Evolutionary conservation across 2,113 vertebrate species (phyloP).

Genomic region (Ursus arctos): DNA sequence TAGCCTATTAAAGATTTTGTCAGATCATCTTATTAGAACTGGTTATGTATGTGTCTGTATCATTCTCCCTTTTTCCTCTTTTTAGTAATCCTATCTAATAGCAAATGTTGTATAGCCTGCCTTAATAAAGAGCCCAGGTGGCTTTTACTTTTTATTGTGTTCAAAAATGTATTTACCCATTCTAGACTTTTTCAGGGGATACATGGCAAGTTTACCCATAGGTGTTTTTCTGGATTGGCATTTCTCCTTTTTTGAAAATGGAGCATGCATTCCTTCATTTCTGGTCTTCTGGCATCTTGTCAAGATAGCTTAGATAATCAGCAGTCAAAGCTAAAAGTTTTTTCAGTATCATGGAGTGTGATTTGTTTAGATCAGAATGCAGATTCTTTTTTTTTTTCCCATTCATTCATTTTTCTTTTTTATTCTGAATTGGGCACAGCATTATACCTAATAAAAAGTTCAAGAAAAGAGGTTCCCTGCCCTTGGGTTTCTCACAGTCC

Average conservation of each 20-base stretch:
- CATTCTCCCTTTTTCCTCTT: neutral
- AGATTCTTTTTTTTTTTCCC: neutral
- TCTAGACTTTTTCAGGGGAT: constrained; percentile 11
- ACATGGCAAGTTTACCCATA: neutral
- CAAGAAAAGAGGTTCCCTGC: neutral
- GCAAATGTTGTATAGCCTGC: neutral
- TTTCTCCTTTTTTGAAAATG: neutral
- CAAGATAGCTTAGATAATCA: constrained; percentile 45
- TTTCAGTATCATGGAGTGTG: neutral
- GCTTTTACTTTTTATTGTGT: constrained; percentile 26
- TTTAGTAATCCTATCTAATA: constrained; percentile 46
- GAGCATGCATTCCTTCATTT: constrained; percentile 52
- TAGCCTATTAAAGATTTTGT: constrained; percentile 43
- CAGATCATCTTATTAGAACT: constrained; percentile 39
- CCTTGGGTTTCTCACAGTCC: neutral
- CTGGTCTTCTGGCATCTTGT: constrained; percentile 33
- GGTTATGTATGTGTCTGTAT: neutral
- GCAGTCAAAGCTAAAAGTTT: constrained; percentile 50
- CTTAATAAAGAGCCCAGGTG: constrained; percentile 5
- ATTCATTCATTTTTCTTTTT: neutral
- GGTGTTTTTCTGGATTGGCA: neutral
- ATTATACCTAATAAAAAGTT: neutral
- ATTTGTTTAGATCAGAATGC: constrained; percentile 57
- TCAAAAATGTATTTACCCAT: neutral
- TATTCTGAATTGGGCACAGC: neutral